Evolutionary conservation across 2,888 invertebrate species (phyloP), one percentile per base, ranked within the genome.

Genomic region (Galerucella pusilla): DNA sequence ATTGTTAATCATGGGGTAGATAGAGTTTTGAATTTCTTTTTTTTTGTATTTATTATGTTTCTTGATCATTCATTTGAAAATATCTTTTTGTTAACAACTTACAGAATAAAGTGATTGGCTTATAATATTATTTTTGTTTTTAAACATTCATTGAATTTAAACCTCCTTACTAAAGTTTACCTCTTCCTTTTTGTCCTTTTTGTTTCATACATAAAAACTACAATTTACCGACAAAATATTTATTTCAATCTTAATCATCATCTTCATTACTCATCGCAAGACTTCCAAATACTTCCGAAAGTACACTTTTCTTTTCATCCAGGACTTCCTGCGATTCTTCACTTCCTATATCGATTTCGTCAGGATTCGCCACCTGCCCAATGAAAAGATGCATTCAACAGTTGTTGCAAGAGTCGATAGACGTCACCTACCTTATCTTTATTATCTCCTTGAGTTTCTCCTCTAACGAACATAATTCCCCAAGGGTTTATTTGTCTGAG

Each of bases 211-310:
- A 42, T 42, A 7, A 42, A 42, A 42, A 42, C 35, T 42, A 42
- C 35, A 42, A 42, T 42, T 42, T 42, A 42, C 35, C 35, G 35
- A 42, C 35, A 42, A 42, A 42, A 42, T 42, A 42, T 42, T 42
- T 7, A 42, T 42, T 9, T 42, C 9, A 42, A 42, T 57, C 57
- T 25, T 75, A 70, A 6, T 74, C 74, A 16, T 74, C 69, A 46
- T 77, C 78, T 11, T 79, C 74, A 11, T 68, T 68, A 14, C 83
- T 85, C 69, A 85, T 85, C 81, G 90, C 91, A 78, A 97, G 89
- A 80, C 95, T 92, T 76, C 98, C 98, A 90, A 98, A 98, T 3
- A 98, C 97, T 88, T 97, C 94, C 63, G 93, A 91, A 54, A 98
- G 98, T 79, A 98, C 92, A 45, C 90, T 90, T 88, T 96, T 95